A percentile compares a stretch with the other conserved stretches of the same genome.
Conservation (phyloP, 2,888 invertebrate species). For the Achlya flavicornis region DNA sequence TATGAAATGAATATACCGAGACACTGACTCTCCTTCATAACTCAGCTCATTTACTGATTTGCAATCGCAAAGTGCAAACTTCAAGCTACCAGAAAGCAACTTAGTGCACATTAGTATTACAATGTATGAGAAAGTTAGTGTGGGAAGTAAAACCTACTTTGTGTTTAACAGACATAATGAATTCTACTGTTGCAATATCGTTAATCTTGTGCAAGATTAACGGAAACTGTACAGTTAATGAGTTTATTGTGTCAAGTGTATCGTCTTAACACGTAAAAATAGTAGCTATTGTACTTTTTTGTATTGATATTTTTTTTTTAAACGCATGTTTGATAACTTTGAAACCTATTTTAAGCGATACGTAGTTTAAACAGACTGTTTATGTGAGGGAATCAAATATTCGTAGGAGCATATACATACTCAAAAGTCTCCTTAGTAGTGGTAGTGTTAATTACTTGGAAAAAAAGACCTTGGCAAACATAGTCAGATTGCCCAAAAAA, state of each 20-base stretch:
- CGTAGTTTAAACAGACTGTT: too few relatives aligned
- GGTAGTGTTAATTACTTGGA: too few relatives aligned
- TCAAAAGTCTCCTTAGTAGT: too few relatives aligned
- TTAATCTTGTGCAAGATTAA: background rate
- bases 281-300: too few relatives aligned
- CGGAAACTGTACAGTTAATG: slow-evolving; percentile 3
- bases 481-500: too few relatives aligned
- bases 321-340: too few relatives aligned
- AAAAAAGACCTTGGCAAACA: too few relatives aligned
- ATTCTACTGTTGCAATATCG: slow-evolving; percentile 7
- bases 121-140: slow-evolving; percentile 31
- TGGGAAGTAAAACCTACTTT: slow-evolving; percentile 23
- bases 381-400: too few relatives aligned
- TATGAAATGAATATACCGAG: background rate
- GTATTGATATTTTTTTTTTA: too few relatives aligned
- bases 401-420: too few relatives aligned
- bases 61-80: background rate
- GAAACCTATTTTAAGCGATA: too few relatives aligned
- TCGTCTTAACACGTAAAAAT: background rate
- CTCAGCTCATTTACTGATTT: background rate
- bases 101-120: slow-evolving; percentile 20
- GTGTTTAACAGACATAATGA: slow-evolving; percentile 2
- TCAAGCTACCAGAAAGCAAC: background rate
- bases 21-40: background rate
- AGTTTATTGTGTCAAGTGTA: background rate